A percentile compares a stretch with the other conserved stretches of the same genome.
These are phyloP conservation scores for Meteorus colon DNA, from an alignment of 2,888 invertebrate species.

Conservation along the genomic window DNA sequence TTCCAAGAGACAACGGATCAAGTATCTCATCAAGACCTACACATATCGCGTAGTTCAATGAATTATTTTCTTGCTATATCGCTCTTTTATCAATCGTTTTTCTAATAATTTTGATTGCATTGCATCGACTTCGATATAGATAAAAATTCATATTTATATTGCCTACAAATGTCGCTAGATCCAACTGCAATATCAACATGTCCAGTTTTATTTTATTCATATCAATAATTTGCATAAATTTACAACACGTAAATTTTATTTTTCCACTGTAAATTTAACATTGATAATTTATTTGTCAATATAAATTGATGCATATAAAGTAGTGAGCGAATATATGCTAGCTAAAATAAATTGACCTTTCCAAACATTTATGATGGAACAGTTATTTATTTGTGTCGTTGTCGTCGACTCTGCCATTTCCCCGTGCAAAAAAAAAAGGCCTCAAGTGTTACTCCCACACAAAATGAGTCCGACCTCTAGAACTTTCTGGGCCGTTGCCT, in stretches of 20 bases:
- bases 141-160: not conserved
- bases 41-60: conserved; percentile 25
- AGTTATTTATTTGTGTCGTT: conserved; percentile 44
- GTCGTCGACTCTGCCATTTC: not conserved
- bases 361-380: conserved; percentile 28
- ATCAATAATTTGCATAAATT: no score
- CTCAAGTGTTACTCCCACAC: conserved; percentile 55
- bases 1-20: conserved; percentile 39
- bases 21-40: conserved; percentile 32
- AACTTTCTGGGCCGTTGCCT: conserved; percentile 52
- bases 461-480: conserved; percentile 47
- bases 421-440: conserved; percentile 28
- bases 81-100: conserved; percentile 40
- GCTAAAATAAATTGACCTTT: not conserved
- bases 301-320: no score
- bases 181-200: not conserved
- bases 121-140: not conserved
- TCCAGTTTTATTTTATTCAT: no score
- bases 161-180: not conserved
- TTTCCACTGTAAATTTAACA: no score
- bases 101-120: conserved; percentile 41
- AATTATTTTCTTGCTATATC: conserved; percentile 41
- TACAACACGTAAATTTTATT: no score
- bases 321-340: no score
- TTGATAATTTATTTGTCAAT: no score